phyloP scores from a whole-genome alignment of 2,113 vertebrate genomes.

The Odocoileus virginianus region DNA sequence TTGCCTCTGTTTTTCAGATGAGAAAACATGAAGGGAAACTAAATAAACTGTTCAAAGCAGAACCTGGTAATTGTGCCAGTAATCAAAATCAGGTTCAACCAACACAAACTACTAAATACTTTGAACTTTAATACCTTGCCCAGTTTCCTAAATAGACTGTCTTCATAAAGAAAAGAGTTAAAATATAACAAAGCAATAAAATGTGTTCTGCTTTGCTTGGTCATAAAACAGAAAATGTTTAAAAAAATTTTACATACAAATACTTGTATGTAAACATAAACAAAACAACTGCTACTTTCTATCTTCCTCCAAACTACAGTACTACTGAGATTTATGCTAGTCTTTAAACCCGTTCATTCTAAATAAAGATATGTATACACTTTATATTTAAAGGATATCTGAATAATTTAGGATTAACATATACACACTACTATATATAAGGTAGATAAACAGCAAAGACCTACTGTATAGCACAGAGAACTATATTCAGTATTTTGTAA shows the following conservation, averaged over 20 bases:
- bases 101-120: background rate
- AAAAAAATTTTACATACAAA: background rate
- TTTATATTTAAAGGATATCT: conserved; percentile 38
- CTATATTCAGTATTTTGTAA: background rate
- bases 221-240: background rate
- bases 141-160: background rate
- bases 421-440: background rate
- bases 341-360: conserved; percentile 30
- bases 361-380: conserved; percentile 38
- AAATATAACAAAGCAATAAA: background rate
- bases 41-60: background rate
- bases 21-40: conserved; percentile 1
- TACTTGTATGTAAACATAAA: background rate
- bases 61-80: background rate
- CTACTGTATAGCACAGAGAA: background rate
- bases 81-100: background rate
- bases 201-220: background rate
- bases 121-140: background rate
- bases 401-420: background rate
- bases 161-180: background rate
- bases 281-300: background rate
- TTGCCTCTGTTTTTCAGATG: background rate
- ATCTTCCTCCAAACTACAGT: background rate
- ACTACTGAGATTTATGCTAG: background rate
- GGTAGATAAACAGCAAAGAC: background rate